Conservation (phyloP, 1,140 invertebrate species). For the Sycophila sp. region DNA sequence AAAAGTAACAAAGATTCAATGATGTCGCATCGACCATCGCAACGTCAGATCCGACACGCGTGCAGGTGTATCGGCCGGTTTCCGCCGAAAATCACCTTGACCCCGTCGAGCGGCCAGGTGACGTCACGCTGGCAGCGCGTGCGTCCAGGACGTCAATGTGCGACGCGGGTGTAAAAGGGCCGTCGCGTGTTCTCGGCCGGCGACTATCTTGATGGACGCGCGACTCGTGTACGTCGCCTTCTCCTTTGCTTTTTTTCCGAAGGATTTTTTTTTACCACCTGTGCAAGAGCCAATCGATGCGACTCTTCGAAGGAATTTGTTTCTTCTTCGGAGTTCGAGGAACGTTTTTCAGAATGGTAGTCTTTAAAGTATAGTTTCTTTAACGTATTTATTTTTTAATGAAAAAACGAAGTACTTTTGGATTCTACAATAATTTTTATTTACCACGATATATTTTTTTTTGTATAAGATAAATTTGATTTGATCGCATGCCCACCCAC, state of each 20-base stretch:
- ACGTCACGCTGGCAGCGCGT: conserved; percentile 1
- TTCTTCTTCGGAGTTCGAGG: neutral
- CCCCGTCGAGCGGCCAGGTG: neutral
- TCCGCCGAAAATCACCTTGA: conserved; percentile 16
- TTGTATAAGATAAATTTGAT: too few species aligned
- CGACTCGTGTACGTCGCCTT: neutral
- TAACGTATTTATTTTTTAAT: neutral
- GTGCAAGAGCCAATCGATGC: neutral
- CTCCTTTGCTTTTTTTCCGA: too few species aligned
- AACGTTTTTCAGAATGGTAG: neutral
- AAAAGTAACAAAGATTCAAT: too few species aligned
- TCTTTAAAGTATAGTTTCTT: neutral
- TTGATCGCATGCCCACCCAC: too few species aligned
- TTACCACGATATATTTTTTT: too few species aligned
- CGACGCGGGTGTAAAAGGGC: neutral
- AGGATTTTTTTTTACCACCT: neutral
- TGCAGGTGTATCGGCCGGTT: too few species aligned
- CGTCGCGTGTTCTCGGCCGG: neutral
- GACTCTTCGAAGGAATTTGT: neutral
- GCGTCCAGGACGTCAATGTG: neutral
- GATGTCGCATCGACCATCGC: too few species aligned
- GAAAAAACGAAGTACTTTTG: neutral
- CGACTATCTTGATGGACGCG: neutral
- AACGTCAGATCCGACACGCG: too few species aligned
- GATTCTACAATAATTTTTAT: too few species aligned